Conservation (phyloP, 2,113 vertebrate species). For the Orthochromis malagaraziensis region DNA sequence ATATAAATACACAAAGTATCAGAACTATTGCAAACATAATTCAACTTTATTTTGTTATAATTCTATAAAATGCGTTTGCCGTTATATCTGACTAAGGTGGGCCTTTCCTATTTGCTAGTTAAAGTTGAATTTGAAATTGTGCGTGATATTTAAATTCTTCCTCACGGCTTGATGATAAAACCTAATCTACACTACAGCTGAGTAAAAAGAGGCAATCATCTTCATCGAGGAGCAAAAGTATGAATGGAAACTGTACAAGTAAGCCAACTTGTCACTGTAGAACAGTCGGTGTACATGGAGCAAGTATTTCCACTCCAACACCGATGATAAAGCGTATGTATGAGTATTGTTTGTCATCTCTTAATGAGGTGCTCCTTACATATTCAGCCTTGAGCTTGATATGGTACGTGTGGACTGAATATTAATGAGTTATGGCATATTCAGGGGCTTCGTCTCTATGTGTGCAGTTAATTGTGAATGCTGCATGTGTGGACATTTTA, state of each 20-base stretch:
- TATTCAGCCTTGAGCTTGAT: not conserved
- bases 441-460: not conserved
- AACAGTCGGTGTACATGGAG: not conserved
- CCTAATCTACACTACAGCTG: not conserved
- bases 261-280: not conserved
- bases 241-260: not conserved
- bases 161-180: not conserved
- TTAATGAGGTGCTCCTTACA: not conserved
- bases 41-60: not conserved
- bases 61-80: not conserved
- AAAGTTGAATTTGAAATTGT: not conserved
- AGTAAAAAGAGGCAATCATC: not conserved
- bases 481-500: not conserved
- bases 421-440: not conserved
- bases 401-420: not conserved
- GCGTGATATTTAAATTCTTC: not conserved
- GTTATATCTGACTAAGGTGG: not conserved
- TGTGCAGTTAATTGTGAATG: not conserved
- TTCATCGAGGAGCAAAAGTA: not conserved
- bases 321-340: not conserved
- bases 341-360: not conserved
- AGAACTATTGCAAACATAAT: not conserved
- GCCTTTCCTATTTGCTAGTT: not conserved
- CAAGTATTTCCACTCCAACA: not conserved
- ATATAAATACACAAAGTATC: not conserved